Evolutionary conservation across 1,140 invertebrate species (phyloP), one percentile per base, ranked within the genome.

Genomic region (Drosophila hydei): DNA sequence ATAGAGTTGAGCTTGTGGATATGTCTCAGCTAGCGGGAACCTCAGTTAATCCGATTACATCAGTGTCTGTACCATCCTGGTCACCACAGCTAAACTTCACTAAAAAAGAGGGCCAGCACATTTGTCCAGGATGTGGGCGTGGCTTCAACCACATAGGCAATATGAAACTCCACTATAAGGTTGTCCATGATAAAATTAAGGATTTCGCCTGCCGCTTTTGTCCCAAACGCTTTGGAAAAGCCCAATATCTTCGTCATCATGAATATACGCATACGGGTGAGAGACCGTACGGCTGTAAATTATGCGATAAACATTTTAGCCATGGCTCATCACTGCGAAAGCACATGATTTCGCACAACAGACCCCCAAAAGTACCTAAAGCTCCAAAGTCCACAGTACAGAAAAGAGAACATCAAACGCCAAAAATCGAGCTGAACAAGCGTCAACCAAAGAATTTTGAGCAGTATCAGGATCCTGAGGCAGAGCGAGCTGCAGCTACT

Each of bases 241-340:
- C 89, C 14, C 88, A 91, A 61, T 89, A 90, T 12, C 58, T 91
- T 1, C 89, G 87, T 6, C 88, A 91, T 58, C 90, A 91, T 56
- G 88, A 90, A 48, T 90, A 88, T 55, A 91, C 77, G 4, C 90
- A 91, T 33, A 91, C 90, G 45, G 94, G 94, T 0, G 89, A 91
- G 38, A 90, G 83, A 38, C 89, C 89, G 0, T 89, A 81, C 51
- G 75, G 70, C 19, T 91, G 89, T 21, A 79, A 73, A 40, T 56
- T 79, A 2, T 91, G 89, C 58, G 85, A 80, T n/a, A 89, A 78
- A 25, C 72, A 83, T 25, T 91, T 91, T 67, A 80, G 87, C 5
- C 90, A 91, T 52, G 73, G 75, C 36, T 75, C 80, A 21, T 88
- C 87, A 5, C 52, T 91, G 1, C 87, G 88, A 18, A 90, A 75